Conservation (phyloP, 2,888 invertebrate genomes). For the Thereva unica region DNA sequence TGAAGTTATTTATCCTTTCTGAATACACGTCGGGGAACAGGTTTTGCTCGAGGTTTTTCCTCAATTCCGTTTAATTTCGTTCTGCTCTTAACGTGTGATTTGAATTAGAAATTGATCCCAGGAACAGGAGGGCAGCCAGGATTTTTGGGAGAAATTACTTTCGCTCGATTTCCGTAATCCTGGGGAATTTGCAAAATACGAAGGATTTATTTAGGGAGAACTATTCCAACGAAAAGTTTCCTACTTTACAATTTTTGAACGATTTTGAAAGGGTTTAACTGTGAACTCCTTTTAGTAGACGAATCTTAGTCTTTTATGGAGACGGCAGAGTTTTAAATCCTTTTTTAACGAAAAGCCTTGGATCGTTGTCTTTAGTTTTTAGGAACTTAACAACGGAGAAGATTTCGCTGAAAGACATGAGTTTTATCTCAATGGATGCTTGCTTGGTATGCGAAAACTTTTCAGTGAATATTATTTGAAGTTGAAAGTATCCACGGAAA, state of each 20-base stretch:
- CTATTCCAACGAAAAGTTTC: too few species aligned
- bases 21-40: background rate
- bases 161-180: too few species aligned
- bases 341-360: background rate
- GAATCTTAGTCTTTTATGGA: too few species aligned
- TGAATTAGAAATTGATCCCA: conserved; percentile 8
- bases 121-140: background rate
- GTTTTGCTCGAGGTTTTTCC: background rate
- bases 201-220: too few species aligned
- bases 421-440: background rate
- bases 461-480: background rate
- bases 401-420: background rate
- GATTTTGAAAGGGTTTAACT: too few species aligned
- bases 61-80: background rate
- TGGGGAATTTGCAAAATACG: too few species aligned
- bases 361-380: background rate
- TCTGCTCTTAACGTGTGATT: background rate
- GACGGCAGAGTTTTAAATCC: background rate
- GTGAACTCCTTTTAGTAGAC: too few species aligned
- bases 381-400: background rate
- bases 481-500: background rate
- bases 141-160: background rate
- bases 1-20: background rate
- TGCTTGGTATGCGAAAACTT: too few species aligned
- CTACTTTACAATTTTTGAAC: too few species aligned